phyloP scores from a whole-genome alignment of 2,888 invertebrate genomes.

The Antheraea assamensis region DNA sequence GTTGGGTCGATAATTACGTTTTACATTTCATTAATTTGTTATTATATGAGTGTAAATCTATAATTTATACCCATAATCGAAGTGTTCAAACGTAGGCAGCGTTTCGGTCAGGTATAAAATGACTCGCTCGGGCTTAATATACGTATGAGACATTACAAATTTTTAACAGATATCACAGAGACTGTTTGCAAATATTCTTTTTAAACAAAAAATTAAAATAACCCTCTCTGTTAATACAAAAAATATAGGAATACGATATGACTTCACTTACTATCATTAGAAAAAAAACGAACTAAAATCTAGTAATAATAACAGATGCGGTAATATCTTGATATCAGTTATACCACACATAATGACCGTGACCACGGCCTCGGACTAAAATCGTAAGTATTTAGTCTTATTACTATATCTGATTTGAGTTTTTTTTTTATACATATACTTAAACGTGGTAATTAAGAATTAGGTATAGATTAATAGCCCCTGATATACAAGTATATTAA shows the following conservation, averaged over 20 bases:
- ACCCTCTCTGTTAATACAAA: not conserved
- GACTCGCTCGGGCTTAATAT: not conserved
- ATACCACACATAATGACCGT: not conserved
- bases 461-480: too few relatives aligned
- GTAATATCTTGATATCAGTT: not conserved
- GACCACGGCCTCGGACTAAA: constrained; percentile 7
- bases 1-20: not conserved
- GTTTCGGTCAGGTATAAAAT: too few relatives aligned
- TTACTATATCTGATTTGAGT: not conserved
- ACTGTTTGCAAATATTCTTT: too few relatives aligned
- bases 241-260: not conserved
- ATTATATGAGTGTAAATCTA: not conserved
- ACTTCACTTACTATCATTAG: not conserved
- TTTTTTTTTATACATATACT: not conserved
- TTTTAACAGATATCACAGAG: too few relatives aligned
- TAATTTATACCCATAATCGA: not conserved
- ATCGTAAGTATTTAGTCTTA: constrained; percentile 1
- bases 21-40: not conserved
- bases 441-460: not conserved
- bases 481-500: too few relatives aligned
- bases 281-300: not conserved
- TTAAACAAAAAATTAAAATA: too few relatives aligned
- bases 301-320: not conserved
- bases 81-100: not conserved
- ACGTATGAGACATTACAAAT: too few relatives aligned